Percentiles rank a stretch among this genome's conserved stretches.
Evolutionary conservation across 53 echinoderm and acorn worm genomes (phyloP).

Genomic region (Pentamera pediparva): DNA sequence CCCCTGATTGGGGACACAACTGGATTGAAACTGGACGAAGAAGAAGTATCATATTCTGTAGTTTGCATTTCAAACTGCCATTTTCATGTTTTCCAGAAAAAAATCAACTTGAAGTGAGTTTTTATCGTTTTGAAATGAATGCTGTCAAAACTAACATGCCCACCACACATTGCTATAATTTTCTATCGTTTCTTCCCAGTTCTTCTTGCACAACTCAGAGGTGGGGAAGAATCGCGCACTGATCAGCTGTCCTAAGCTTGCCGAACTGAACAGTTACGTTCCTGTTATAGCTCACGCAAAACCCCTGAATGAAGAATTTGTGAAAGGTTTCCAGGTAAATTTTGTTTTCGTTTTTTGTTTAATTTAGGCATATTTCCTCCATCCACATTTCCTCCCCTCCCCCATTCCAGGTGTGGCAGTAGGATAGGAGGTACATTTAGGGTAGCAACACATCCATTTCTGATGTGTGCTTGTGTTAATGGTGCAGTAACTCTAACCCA

Average conservation of each 20-base stretch:
- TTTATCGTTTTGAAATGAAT: too few species aligned
- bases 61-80: too few species aligned
- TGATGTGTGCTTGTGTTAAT: neutral
- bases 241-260: conserved; percentile 55
- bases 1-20: too few species aligned
- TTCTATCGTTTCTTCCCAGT: conserved; percentile 32
- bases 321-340: conserved; percentile 79
- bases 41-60: too few species aligned
- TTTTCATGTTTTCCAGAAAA: too few species aligned
- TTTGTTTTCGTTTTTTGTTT: too few species aligned
- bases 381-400: neutral
- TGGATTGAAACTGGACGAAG: too few species aligned
- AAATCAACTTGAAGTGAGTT: too few species aligned
- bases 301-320: conserved; percentile 77
- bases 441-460: neutral
- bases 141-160: neutral
- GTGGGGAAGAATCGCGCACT: conserved; percentile 87
- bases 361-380: neutral
- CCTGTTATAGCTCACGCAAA: conserved; percentile 56
- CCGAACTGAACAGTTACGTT: conserved; percentile 90
- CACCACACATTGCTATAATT: neutral
- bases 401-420: neutral
- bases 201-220: conserved; percentile 78
- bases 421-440: too few species aligned
- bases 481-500: neutral